A percentile compares a stretch with the other conserved stretches of the same genome.
These are phyloP conservation scores for Schizopygopsis malacanthus DNA, from an alignment of 2,797 vertebrate species.

Conservation along the genomic window DNA sequence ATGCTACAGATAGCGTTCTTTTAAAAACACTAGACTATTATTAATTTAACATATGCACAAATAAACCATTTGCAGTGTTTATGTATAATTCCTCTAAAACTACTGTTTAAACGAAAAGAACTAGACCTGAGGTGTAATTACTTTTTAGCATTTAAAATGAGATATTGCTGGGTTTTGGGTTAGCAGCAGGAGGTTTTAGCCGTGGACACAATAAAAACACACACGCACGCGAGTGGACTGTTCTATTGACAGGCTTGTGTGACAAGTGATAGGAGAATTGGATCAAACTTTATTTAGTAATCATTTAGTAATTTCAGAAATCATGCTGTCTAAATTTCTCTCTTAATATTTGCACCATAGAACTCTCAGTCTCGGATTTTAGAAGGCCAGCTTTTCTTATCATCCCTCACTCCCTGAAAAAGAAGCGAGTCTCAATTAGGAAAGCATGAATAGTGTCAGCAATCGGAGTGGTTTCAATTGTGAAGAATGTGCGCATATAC, in stretches of 20 bases:
- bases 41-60: neutral
- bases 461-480: neutral
- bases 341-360: neutral
- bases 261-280: constrained; percentile 1
- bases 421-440: constrained; percentile 27
- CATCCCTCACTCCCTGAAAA: constrained; percentile 6
- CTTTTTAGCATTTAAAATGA: neutral
- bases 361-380: neutral
- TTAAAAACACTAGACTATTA: neutral
- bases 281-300: constrained; percentile 23
- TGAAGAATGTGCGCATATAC: neutral
- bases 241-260: constrained; percentile 21
- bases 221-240: neutral
- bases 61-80: neutral
- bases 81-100: neutral
- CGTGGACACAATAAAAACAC: constrained; percentile 1
- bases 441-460: constrained; percentile 12
- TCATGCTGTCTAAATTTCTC: neutral
- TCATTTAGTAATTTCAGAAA: constrained; percentile 7
- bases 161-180: neutral
- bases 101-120: neutral
- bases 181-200: neutral
- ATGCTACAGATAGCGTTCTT: neutral
- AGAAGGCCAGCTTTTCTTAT: constrained; percentile 14
- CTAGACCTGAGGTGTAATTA: too few relatives aligned